Percentiles rank a stretch among this genome's conserved stretches.
phyloP scores from a whole-genome alignment of 1,140 invertebrate genomes.

The honey bee (Apis mellifera) region DNA sequence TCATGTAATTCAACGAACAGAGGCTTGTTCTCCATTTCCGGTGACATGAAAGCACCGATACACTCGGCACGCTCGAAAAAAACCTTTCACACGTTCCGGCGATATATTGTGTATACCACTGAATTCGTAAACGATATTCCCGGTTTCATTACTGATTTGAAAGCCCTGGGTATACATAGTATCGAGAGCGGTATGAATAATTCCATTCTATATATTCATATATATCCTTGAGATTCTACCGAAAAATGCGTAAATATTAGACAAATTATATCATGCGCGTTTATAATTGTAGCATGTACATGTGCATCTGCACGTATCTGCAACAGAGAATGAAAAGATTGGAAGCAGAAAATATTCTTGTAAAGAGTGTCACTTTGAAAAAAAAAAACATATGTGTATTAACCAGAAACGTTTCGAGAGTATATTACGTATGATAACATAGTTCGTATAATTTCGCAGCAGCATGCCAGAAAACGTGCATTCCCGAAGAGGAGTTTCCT shows the following conservation, averaged over 20 bases:
- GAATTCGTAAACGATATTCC: constrained; percentile 27
- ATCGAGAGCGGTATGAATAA: constrained; percentile 32
- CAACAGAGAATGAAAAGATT: neutral
- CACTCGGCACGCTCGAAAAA: constrained; percentile 13
- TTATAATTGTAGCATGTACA: neutral
- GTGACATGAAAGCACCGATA: constrained; percentile 53
- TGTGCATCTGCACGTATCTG: no score
- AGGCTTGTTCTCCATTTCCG: constrained; percentile 57
- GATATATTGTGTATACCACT: constrained; percentile 7
- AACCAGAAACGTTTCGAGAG: neutral
- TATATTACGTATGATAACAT: constrained; percentile 15
- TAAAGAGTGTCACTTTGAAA: neutral
- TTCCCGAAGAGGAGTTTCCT: constrained; percentile 47
- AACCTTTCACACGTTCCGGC: constrained; percentile 39
- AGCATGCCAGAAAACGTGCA: constrained; percentile 41
- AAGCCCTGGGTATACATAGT: neutral
- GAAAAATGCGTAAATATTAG: neutral
- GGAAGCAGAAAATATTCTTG: constrained; percentile 14
- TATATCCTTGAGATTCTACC: neutral
- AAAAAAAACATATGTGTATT: neutral
- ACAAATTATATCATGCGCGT: neutral
- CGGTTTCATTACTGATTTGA: constrained; percentile 34
- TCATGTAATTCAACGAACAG: constrained; percentile 56
- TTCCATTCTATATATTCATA: neutral
- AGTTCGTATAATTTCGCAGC: constrained; percentile 47